Evolutionary conservation across 2,888 invertebrate genomes (phyloP).

Genomic region (Ormyrus pomaceus): DNA sequence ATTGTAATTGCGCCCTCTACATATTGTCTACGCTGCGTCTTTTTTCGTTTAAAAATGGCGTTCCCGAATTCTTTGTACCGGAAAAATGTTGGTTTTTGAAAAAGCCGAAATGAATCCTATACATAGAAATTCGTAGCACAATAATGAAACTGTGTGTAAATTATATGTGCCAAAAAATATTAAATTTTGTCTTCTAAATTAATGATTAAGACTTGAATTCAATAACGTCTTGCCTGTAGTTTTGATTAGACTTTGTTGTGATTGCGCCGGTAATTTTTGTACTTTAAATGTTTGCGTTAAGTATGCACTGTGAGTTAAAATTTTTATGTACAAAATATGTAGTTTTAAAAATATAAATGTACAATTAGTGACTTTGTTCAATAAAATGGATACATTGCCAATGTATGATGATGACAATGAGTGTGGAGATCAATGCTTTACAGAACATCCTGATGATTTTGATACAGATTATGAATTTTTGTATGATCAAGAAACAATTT

Average conservation of each 20-base stretch:
- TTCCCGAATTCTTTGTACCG: not conserved
- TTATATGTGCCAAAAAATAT: too few species aligned
- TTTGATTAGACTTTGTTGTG: slow-evolving; percentile 22
- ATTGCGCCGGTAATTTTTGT: slow-evolving; percentile 24
- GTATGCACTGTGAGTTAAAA: not conserved
- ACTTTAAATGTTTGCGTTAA: not conserved
- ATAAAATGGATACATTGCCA: slow-evolving; percentile 59
- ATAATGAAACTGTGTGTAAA: too few species aligned
- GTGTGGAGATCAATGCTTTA: slow-evolving; percentile 63
- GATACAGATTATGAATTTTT: slow-evolving; percentile 68
- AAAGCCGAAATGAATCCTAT: too few species aligned
- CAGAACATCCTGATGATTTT: slow-evolving; percentile 63
- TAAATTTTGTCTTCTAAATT: too few species aligned
- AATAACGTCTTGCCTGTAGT: not conserved
- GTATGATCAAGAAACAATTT: slow-evolving; percentile 66
- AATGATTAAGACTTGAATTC: too few species aligned
- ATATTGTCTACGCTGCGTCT: too few species aligned
- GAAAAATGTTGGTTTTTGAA: too few species aligned
- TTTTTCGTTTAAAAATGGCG: slow-evolving; percentile 49
- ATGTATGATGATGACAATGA: slow-evolving; percentile 66
- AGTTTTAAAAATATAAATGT: not conserved
- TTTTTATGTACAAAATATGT: slow-evolving; percentile 35
- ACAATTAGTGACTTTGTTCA: not conserved
- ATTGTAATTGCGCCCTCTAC: slow-evolving; percentile 5
- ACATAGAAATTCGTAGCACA: too few species aligned